Evolutionary conservation across 2,888 invertebrate species (phyloP), one percentile per base, ranked within the genome.

Genomic region (Sinohyriopsis cumingii): DNA sequence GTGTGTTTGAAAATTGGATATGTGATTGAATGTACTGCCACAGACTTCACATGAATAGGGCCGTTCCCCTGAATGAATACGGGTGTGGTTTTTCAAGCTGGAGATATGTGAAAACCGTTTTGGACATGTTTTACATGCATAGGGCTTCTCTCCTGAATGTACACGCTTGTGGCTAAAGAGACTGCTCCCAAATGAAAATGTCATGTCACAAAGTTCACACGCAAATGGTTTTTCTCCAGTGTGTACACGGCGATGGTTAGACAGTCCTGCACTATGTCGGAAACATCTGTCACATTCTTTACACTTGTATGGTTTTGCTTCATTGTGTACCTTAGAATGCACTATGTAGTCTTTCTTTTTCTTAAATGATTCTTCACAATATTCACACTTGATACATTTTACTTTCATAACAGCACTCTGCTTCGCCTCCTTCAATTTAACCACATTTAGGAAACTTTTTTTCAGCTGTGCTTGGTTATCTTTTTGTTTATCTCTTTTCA

Each of bases 81-180:
- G 45, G 15, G 45, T 45, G 45, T 45, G 45, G 45, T 45, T 45
- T 45, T 45, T 45, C 15, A 45, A 45, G 45, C 45, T 45, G 15
- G 45, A 45, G 12, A 55, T n/a, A 25, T 64, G 64, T 15, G 64
- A 64, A 55, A 64, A 64, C n/a, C 55, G 55, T 55, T 64, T 64
- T 7, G 56, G 28, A 19, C 64, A 64, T 56, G 33, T 53, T 18
- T 55, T 56, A 12, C 64, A 64, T 6, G 19, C 56, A 25, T 55
- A 64, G 7, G 64, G 64, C 25, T 64, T 64, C 33, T 64, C 64
- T 56, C 64, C 64, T 5, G 56, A 56, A 55, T 64, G 64, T n/a
- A 64, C 25, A 12, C 64, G 64, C 56, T 64, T 56, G 5, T 64
- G 64, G 25, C 64, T 64, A 3, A 64, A 25, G 22, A 64, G 25